Base-by-base conservation (phyloP, 2,797 vertebrate genomes). In the Microctenopoma stevenorrisi region DNA sequence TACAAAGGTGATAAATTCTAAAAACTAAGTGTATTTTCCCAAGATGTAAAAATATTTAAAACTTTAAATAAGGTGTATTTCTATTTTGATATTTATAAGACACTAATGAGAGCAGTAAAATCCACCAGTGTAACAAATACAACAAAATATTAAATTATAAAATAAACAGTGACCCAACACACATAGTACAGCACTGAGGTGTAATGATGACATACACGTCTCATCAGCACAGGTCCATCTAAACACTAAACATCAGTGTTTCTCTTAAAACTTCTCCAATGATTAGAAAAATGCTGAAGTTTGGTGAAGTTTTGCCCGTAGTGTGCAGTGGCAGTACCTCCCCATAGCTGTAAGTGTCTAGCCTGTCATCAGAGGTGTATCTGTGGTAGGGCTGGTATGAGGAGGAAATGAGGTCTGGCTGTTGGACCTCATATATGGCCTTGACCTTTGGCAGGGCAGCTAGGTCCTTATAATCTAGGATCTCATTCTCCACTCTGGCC, bases 391-490 rank as follows among this genome's bases (percentile, higher is more conserved):
- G 94, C 91, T 97, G 96, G 78, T 97, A 96, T 85, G 91, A 90
- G 86, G 91, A 91, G 82, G 94, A 95, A 94, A 97, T 96, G 93
- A 98, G 96, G 94, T 98, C 96, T 57, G 98, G 98, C 83, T 96
- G 96, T 83, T 97, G 96, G 86, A 99, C 95, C 92, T 98, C 96
- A 58, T 99, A 98, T 95, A 99, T 99, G 94, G 97, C 95, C 92
- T 99, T 99, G 94, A 98, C 94, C 95, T 97, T 97, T 94, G 98
- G 98, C 91, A 99, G 96, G 85, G 98, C 98, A 83, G 98, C 98
- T 93, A 99, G 95, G 89, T 98, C 97, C 96, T 97, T 98, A 96
- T 99, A 99, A 96, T 96, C 95, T 96, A 98, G 96, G 93, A 98
- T 95, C 92, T 99, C 96, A 94, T 97, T 97, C 95, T 97, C 96